Base-by-base conservation (phyloP, 2,797 vertebrate species). In the Sebastes steindachneri region DNA sequence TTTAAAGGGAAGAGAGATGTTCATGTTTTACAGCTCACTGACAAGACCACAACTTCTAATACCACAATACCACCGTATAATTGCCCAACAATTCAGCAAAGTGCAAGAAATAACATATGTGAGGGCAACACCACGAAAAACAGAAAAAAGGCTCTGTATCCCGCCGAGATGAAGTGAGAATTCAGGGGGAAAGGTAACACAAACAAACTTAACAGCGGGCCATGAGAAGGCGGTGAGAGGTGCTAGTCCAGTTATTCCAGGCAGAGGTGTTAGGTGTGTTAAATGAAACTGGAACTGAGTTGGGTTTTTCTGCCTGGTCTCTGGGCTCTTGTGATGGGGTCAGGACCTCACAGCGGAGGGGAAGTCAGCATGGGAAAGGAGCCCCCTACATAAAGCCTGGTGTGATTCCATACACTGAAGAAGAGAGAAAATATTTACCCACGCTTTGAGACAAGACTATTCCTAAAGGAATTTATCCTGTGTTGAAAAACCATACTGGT, bases 161-260 rank as follows among this genome's bases (percentile, higher is more conserved):
- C 77, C 79, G 10, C 81, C 59, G 81, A 78, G 84, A 88, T 82
- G 74, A 88, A 83, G 92, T 88, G 91, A 91, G 90, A 92, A 82
- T 91, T 86, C 58, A 81, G 75, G 85, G 86, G 77, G 79, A 91
- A 92, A 88, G 89, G 90, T 91, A 93, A 94, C 77, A 89, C 85
- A 92, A 91, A 92, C 90, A 88, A 90, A 90, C 81, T 75, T 83
- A 89, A 89, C 93, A 93, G 86, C 77, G 79, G 92, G 90, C 66
- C 79, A 75, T 1, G 65, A 82, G 72, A 74, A 87, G 90, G 90
- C 70, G 73, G 77, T 80, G 84, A 89, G 88, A 92, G 91, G 89
- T 90, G 89, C 82, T 87, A 75, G 87, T 91, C 72, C 86, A 88
- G 90, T 93, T 95, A 92, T 94, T 93, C 87, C 89, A 90, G 86